Evolutionary conservation across 2,888 invertebrate species (phyloP).

Genomic region (Hecatera dysodea): DNA sequence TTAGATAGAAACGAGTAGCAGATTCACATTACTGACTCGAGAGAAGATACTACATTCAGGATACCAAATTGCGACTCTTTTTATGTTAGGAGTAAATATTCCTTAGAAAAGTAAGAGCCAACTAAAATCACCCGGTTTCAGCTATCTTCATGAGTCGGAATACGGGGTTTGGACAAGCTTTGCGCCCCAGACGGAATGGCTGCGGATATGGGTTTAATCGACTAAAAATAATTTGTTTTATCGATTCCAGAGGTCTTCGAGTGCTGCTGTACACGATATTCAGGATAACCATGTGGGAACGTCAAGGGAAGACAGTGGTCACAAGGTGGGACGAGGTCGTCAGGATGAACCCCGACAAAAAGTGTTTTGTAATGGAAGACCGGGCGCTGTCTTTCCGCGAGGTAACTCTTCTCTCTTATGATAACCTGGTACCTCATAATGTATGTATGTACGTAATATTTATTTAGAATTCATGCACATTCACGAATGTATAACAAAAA

Average conservation of each 20-base stretch:
- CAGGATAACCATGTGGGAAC: constrained; percentile 89
- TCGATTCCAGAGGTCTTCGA: constrained; percentile 87
- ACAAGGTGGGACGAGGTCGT: constrained; percentile 89
- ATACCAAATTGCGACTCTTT: background rate
- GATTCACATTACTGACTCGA: background rate
- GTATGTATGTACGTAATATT: no score
- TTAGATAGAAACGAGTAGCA: background rate
- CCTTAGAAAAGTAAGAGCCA: background rate
- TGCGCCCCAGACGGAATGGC: background rate
- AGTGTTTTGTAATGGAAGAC: constrained; percentile 93
- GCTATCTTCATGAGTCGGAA: no score
- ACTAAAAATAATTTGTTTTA: constrained; percentile 3
- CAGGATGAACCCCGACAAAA: constrained; percentile 91
- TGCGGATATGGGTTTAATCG: background rate
- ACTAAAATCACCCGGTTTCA: no score
- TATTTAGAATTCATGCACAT: no score
- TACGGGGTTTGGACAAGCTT: background rate
- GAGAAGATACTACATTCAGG: background rate
- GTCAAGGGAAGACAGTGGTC: constrained; percentile 89
- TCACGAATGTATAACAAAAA: no score
- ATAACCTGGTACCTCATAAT: constrained; percentile 10
- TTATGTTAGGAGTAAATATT: background rate
- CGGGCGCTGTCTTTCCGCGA: constrained; percentile 92
- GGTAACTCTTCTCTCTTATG: constrained; percentile 78
- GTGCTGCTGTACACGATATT: constrained; percentile 90